Evolutionary conservation across 2,797 vertebrate genomes (phyloP).

Genomic region (Anabas testudineus): DNA sequence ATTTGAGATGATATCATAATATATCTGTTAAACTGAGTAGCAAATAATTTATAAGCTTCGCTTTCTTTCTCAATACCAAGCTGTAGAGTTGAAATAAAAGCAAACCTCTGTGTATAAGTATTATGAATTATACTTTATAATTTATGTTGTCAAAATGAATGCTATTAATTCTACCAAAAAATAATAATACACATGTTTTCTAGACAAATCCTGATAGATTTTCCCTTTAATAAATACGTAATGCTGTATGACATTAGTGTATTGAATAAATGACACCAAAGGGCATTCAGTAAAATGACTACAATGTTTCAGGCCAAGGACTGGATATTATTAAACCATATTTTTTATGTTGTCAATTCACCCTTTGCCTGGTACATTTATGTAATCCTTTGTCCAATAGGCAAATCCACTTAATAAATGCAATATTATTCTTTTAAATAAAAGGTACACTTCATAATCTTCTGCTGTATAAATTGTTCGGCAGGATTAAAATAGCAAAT

Average conservation of each 20-base stretch:
- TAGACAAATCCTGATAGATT: not conserved
- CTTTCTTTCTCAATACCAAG: not conserved
- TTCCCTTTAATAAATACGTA: constrained; percentile 2
- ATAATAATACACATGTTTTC: not conserved
- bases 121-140: not conserved
- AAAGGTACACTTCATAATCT: constrained; percentile 46
- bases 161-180: not conserved
- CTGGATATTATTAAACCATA: constrained; percentile 26
- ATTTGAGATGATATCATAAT: not conserved
- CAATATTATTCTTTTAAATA: constrained; percentile 46
- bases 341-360: constrained; percentile 18
- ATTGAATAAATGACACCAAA: not conserved
- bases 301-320: not conserved
- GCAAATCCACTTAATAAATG: constrained; percentile 49
- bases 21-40: not conserved
- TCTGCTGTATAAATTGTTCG: constrained; percentile 40
- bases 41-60: not conserved
- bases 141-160: not conserved
- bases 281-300: constrained; percentile 8
- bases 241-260: not conserved
- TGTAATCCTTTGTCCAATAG: constrained; percentile 48
- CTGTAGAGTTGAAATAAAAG: not conserved
- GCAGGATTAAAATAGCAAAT: constrained; percentile 54
- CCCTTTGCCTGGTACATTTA: constrained; percentile 27
- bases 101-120: not conserved